Evolutionary conservation across 2,113 vertebrate species (phyloP).

Genomic region (Melanerpes aurifrons): DNA sequence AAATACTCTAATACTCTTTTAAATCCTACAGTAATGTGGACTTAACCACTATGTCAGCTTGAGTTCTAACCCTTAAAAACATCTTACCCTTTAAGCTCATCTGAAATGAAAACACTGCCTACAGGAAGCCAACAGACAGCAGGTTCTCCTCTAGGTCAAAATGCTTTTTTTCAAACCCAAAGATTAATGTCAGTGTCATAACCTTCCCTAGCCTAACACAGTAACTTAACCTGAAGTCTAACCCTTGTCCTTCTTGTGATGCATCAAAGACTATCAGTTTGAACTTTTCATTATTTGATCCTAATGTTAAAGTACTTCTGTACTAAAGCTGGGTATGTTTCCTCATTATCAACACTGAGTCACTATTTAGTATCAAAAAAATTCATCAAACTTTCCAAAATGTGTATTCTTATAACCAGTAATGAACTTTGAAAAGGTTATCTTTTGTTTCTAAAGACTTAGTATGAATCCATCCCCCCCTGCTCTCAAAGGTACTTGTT

Average conservation of each 20-base stretch:
- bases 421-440: not conserved
- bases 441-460: not conserved
- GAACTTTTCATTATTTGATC: not conserved
- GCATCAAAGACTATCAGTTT: not conserved
- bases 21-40: not conserved
- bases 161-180: not conserved
- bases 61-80: not conserved
- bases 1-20: not conserved
- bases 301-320: not conserved
- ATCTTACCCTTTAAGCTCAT: not conserved
- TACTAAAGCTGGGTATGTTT: not conserved
- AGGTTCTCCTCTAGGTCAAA: not conserved
- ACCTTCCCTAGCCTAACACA: not conserved
- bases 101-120: not conserved
- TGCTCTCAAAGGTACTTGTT: constrained; percentile 78
- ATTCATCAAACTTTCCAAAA: not conserved
- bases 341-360: not conserved
- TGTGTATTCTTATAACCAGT: not conserved
- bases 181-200: not conserved
- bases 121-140: not conserved
- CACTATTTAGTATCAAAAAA: not conserved
- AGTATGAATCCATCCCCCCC: not conserved
- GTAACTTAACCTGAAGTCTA: not conserved
- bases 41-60: not conserved
- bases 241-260: not conserved